A percentile compares a stretch with the other conserved stretches of the same genome.
Conservation (phyloP, 2,113 vertebrate species). For the Nyctereutes procyonoides region DNA sequence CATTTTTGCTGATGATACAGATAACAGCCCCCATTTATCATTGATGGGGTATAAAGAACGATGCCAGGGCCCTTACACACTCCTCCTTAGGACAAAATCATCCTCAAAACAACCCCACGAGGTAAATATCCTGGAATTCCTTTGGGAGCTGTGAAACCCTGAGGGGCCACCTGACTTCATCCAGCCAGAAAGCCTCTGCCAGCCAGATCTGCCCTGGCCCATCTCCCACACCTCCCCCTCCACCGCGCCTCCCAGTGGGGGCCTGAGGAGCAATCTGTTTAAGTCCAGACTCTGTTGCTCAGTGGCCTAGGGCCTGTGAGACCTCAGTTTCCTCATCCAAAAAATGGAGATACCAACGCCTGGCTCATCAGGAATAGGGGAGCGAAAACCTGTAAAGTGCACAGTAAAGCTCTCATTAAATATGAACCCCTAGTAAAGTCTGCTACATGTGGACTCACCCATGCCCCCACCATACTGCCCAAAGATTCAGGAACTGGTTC, state of each 20-base stretch:
- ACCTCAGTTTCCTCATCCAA: not conserved
- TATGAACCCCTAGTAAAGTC: not conserved
- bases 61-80: fast-evolving
- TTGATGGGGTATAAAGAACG: fast-evolving
- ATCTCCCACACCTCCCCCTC: fast-evolving
- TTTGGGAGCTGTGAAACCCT: not conserved
- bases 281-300: not conserved
- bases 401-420: not conserved
- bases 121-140: not conserved
- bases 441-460: not conserved
- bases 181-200: fast-evolving
- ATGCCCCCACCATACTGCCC: fast-evolving
- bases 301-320: too few species aligned
- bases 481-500: not conserved
- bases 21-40: not conserved
- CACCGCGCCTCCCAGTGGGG: fast-evolving
- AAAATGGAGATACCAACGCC: too few species aligned
- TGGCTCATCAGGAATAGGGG: too few species aligned
- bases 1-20: too few species aligned
- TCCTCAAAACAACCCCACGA: not conserved
- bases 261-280: too few species aligned
- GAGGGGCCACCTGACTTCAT: not conserved
- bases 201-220: not conserved
- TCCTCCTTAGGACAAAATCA: not conserved
- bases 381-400: not conserved